Base-by-base conservation (phyloP, 2,888 invertebrate genomes). In the Monochamus alternatus region DNA sequence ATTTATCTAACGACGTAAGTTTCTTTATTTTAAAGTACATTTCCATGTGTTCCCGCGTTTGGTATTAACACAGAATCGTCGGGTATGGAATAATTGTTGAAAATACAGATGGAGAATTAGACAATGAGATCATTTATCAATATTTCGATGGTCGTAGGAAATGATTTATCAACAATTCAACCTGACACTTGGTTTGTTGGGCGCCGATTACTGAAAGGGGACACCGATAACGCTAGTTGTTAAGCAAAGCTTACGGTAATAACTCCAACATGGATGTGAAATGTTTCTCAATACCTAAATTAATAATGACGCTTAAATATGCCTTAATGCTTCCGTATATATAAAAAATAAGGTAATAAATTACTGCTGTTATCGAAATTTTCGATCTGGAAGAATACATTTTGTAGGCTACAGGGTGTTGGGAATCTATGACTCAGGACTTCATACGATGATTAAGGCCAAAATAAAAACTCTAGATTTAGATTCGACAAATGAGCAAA, bases 41-140 rank as follows among this genome's bases (percentile, higher is more conserved):
- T 7, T 38, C 38, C 38, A 38, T 60, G 31, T 60, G 38, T 60
- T 32, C 10, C 22, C 22, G 58, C 0, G 58, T 14, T 14, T 3
- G 58, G 2, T 7, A 38, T 5, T 38, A 58, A 58, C n/a, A n/a
- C n/a, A 58, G 8, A 38, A 38, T 38, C 4, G 38, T 38, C 10
- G 52, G 1, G 52, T 52, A 10, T 14, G 14, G 14, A 58, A 5
- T 58, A 14, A 58, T 58, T 58, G n/a, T 62, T 51, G 10, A 14
- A 31, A 55, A 55, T 55, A 55, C 14, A 14, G 55, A 14, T 14
- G 7, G 10, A 14, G 14, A 55, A 55, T 55, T 55, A 55, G 43
- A 60, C 69, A 69, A 69, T 60, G 47, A 69, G 47, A 60, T n/a
- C 60, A 60, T 69, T 69, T 69, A 69, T 69, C 59, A 59, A 69